Percentiles rank a stretch among this genome's conserved stretches.
Evolutionary conservation across 2,113 vertebrate genomes (phyloP).

Genomic region (Talpa occidentalis): DNA sequence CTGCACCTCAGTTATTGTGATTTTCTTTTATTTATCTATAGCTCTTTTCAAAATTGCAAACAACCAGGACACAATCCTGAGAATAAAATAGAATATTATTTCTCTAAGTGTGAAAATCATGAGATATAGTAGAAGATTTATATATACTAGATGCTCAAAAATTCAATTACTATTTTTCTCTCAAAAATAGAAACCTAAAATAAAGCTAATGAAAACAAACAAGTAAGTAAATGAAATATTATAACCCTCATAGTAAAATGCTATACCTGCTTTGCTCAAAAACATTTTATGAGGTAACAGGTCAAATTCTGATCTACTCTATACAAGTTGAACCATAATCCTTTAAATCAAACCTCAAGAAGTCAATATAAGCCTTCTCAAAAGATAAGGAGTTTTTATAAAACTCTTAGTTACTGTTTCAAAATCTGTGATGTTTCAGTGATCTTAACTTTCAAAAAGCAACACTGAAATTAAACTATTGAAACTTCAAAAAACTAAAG

Average conservation of each 20-base stretch:
- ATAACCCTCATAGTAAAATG: neutral
- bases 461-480: constrained; percentile 66
- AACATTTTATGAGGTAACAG: neutral
- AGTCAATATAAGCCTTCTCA: constrained; percentile 23
- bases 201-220: neutral
- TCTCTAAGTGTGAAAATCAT: constrained; percentile 28
- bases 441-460: constrained; percentile 50
- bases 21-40: constrained; percentile 46
- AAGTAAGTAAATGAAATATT: neutral
- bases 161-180: constrained; percentile 13
- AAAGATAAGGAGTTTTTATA: constrained; percentile 29
- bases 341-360: constrained; percentile 42
- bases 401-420: constrained; percentile 25
- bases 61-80: constrained; percentile 43
- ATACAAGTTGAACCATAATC: constrained; percentile 14
- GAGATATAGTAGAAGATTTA: neutral
- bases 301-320: neutral
- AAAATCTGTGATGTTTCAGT: constrained; percentile 62
- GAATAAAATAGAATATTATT: constrained; percentile 24
- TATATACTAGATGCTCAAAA: neutral
- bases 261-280: neutral
- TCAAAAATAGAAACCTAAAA: neutral
- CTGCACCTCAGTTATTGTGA: neutral
- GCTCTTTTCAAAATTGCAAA: constrained; percentile 34
- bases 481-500: constrained; percentile 25